Evolutionary conservation across 2,888 invertebrate species (phyloP).

Genomic region (Oxyteleia sp.): DNA sequence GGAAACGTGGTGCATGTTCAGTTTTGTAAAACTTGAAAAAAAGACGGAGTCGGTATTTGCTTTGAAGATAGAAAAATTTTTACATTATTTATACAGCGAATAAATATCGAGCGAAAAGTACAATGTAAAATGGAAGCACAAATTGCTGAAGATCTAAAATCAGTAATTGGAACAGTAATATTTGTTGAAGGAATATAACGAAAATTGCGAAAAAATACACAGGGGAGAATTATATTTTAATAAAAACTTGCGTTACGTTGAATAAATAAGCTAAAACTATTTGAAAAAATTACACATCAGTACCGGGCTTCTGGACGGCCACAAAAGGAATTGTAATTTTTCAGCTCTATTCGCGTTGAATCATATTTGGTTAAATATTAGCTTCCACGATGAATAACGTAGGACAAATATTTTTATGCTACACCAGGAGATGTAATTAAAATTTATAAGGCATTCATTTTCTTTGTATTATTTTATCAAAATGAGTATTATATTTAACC

Average conservation of each 20-base stretch:
- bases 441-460: too few species aligned
- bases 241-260: constrained; percentile 42
- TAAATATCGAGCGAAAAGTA: constrained; percentile 13
- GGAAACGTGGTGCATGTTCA: too few species aligned
- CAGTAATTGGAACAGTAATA: constrained; percentile 44
- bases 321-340: constrained; percentile 2
- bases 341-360: not conserved
- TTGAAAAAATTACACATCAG: constrained; percentile 30
- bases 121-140: constrained; percentile 38
- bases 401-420: too few species aligned
- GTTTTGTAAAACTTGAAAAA: constrained; percentile 26
- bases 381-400: not conserved
- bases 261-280: constrained; percentile 29
- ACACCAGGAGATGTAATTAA: too few species aligned
- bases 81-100: constrained; percentile 48
- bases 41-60: constrained; percentile 9
- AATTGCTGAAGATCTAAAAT: constrained; percentile 22
- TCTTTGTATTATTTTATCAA: too few species aligned
- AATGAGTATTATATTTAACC: too few species aligned
- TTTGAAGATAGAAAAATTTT: constrained; percentile 33
- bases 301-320: too few species aligned
- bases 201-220: constrained; percentile 15
- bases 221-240: constrained; percentile 31
- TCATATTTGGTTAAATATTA: constrained; percentile 1
- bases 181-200: constrained; percentile 47